A percentile compares a stretch with the other conserved stretches of the same genome.
phyloP scores from a whole-genome alignment of 2,113 vertebrate genomes.

The Amazona vittata region DNA sequence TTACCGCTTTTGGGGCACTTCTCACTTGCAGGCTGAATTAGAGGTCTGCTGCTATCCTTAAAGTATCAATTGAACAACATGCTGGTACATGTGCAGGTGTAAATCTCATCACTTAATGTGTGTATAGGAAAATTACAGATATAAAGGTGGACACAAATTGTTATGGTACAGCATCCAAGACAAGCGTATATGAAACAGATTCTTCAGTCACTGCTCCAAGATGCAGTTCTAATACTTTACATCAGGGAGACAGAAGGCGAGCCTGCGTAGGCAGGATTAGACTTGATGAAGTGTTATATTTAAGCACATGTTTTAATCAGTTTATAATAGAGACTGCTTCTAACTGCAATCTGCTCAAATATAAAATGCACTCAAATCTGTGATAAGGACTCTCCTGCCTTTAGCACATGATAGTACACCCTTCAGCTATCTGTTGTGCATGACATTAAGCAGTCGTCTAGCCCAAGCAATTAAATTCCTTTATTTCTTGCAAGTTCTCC shows the following conservation, averaged over 20 bases:
- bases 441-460: neutral
- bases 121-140: neutral
- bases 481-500: neutral
- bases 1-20: neutral
- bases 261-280: neutral
- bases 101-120: neutral
- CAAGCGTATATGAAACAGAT: neutral
- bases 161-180: neutral
- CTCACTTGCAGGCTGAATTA: neutral
- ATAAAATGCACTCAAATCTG: neutral
- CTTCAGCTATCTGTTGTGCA: neutral
- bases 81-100: neutral
- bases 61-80: neutral
- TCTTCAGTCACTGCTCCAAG: neutral
- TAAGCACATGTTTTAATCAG: neutral
- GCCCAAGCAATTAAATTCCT: neutral
- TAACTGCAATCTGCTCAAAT: neutral
- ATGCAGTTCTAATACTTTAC: neutral
- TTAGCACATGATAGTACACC: too few relatives aligned
- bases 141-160: neutral
- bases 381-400: neutral
- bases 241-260: neutral
- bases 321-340: neutral
- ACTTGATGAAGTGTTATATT: neutral
- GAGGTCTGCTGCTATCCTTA: neutral